These are phyloP conservation scores for Seira musarum DNA, from an alignment of 2,888 invertebrate species.

Conservation along the genomic window DNA sequence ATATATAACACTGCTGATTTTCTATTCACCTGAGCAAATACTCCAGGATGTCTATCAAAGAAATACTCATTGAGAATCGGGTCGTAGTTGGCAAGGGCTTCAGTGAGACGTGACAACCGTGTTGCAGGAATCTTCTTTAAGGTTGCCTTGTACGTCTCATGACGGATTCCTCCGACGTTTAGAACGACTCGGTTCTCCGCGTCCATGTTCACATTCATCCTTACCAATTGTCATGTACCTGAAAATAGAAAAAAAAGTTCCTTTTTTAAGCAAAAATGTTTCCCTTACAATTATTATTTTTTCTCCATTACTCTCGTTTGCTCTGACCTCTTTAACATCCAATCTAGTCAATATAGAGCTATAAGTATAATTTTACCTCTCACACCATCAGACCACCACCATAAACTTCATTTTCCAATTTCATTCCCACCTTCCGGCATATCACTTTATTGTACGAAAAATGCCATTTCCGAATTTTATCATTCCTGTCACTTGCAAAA, in stretches of 20 bases:
- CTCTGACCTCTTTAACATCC: too few relatives aligned
- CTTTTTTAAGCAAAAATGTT: not conserved
- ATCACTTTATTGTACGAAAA: not conserved
- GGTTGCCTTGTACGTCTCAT: constrained; percentile 97
- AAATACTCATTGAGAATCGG: constrained; percentile 99
- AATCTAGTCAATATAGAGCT: too few relatives aligned
- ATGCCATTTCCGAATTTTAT: constrained; percentile 11
- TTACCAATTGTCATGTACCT: constrained; percentile 64
- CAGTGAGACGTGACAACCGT: constrained; percentile 91
- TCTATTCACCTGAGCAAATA: constrained; percentile 87
- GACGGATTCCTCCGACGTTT: constrained; percentile 94
- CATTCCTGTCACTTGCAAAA: constrained; percentile 6
- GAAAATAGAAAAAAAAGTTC: constrained; percentile 30
- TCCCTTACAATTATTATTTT: constrained; percentile 5
- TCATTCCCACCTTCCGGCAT: constrained; percentile 14
- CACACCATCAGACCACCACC: too few relatives aligned
- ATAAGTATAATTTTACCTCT: too few relatives aligned
- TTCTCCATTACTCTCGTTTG: not conserved
- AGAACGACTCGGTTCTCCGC: constrained; percentile 98
- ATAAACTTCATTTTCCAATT: constrained; percentile 7
- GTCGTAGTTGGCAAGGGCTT: constrained; percentile 98
- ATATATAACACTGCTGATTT: not conserved
- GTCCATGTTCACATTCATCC: constrained; percentile 96
- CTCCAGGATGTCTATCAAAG: constrained; percentile 98
- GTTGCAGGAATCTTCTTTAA: constrained; percentile 98